Evolutionary conservation across 2,797 vertebrate genomes (phyloP).

Genomic region (Chiroxiphia lanceolata): DNA sequence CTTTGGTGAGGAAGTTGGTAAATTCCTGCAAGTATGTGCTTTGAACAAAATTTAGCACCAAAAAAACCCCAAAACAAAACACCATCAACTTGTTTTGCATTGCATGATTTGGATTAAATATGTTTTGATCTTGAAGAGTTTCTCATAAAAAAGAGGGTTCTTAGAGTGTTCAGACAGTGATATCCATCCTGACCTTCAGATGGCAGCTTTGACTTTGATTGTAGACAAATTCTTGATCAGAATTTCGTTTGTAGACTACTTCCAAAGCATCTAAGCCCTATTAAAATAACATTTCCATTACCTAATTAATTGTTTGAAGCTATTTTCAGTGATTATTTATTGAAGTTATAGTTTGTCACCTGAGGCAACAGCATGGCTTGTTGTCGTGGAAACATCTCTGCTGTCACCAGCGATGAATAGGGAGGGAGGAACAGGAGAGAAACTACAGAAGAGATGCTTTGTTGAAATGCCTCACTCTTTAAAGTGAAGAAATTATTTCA

Average conservation of each 20-base stretch:
- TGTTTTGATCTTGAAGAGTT: not conserved
- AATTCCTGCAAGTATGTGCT: not conserved
- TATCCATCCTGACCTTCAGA: not conserved
- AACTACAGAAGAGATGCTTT: conserved; percentile 2
- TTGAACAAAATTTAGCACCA: not conserved
- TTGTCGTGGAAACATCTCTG: conserved; percentile 62
- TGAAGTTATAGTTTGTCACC: conserved; percentile 58
- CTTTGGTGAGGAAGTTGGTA: not conserved
- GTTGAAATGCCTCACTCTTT: conserved; percentile 6
- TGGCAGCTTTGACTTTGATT: not conserved
- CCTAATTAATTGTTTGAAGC: conserved; percentile 50
- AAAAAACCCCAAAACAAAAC: not conserved
- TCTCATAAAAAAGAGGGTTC: not conserved
- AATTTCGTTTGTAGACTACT: not conserved
- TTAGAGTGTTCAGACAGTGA: not conserved
- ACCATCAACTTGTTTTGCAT: not conserved
- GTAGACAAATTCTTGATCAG: not conserved
- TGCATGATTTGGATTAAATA: not conserved
- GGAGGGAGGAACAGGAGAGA: conserved; percentile 1
- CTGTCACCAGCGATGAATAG: not conserved
- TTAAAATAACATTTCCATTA: conserved; percentile 49
- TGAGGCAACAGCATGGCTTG: conserved; percentile 34
- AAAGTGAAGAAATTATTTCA: conserved; percentile 18
- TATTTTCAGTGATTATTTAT: conserved; percentile 42
- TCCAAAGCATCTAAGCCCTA: conserved; percentile 22